These are phyloP conservation scores for Quadroppia sp. DNA, from an alignment of 2,888 invertebrate genomes.

Conservation along the genomic window DNA sequence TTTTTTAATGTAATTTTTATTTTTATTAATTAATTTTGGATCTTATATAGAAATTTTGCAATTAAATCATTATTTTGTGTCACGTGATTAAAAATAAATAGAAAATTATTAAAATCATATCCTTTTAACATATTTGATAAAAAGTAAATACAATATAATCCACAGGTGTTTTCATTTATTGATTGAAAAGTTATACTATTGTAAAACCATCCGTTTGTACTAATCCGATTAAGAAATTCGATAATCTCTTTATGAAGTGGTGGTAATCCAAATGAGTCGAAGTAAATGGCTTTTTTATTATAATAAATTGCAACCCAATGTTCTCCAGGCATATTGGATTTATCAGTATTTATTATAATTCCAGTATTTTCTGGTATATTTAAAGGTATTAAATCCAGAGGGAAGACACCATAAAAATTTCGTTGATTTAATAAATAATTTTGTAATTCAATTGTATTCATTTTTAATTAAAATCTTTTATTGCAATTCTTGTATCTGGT, in stretches of 20 bases:
- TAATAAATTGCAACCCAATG: conserved; percentile 43
- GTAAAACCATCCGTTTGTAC: background rate
- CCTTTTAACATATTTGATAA: background rate
- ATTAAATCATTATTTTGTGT: background rate
- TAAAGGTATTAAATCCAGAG: background rate
- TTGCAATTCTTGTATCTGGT: conserved; percentile 47
- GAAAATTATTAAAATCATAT: background rate
- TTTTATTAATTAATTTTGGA: background rate
- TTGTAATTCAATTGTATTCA: conserved; percentile 19
- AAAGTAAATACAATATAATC: background rate
- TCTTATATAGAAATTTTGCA: background rate
- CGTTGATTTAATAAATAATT: background rate
- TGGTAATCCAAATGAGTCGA: conserved; percentile 42
- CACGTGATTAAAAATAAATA: background rate
- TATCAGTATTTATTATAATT: conserved; percentile 33
- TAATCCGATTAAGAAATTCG: background rate
- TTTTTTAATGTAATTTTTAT: background rate
- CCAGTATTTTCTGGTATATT: background rate
- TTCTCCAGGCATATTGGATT: conserved; percentile 3
- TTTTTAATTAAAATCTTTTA: conserved; percentile 44
- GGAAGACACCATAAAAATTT: background rate
- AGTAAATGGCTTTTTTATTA: conserved; percentile 30
- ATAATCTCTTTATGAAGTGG: conserved; percentile 14
- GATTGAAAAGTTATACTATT: background rate
- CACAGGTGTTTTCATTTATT: background rate